Evolutionary conservation across 1,140 invertebrate species (phyloP), one percentile per base, ranked within the genome.

Genomic region (Drosophila ercepeae): DNA sequence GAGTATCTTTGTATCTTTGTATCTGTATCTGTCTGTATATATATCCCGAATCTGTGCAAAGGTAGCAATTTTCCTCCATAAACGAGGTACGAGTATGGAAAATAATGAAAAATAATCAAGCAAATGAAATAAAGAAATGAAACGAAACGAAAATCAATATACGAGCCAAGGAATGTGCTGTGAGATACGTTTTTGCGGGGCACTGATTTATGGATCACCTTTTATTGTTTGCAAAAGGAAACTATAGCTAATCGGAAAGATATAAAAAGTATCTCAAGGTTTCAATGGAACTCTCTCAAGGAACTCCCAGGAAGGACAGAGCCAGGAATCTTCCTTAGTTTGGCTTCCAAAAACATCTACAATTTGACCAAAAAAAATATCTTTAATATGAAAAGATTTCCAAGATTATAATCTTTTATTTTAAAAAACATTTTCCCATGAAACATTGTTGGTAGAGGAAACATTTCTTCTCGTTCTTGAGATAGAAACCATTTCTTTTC

Each of bases 31-130:
- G 25, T n/a, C 18, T 65, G 32, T 23, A 23, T 1, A 23, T 1
- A 5, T 23, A 23, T 23, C 21, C 5, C 41, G 18, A 61, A 55
- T 58, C 78, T 77, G 67, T 84, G 78, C 84, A 79, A 89, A 89
- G 84, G 83, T 89, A 89, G 84, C 84, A 89, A 89, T 89, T 89
- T 89, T 89, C 83, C 65, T 89, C 64, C 76, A 83, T 89, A 72
- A 45, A 45, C 78, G 58, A 21, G 34, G 75, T 58, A 45, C 78
- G 58, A 21, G 34, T 34, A 63, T 29, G 44, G 16, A n/a, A n/a
- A n/a, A n/a, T n/a, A n/a, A 32, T 77, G 58, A 57, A 81, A 81
- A 82, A 77, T 73, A 74, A 77, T 69, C 60, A 79, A 71, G 51
- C 46, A 74, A 73, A 57, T 58, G 48, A 81, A 82, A 72, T 82